Base-by-base conservation (phyloP, 2,797 vertebrate genomes). In the Octomys mimax region DNA sequence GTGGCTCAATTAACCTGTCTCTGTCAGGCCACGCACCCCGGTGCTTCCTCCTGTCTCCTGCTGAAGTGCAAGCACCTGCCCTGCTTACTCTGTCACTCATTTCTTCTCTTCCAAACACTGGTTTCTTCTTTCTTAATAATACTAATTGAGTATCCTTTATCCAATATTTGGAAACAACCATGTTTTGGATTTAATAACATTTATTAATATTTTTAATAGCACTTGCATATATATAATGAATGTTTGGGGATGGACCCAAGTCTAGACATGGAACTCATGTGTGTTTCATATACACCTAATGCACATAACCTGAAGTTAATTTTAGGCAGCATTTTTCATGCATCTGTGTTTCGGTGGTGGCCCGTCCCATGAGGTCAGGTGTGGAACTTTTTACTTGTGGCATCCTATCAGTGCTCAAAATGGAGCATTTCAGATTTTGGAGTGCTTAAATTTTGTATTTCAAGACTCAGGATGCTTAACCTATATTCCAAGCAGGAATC, bases 1-100 rank as follows among this genome's bases (percentile, higher is more conserved):
- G 6, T 3, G 1, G 0, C 36, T 46, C 62, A 4, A 18, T 0
- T 12, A 21, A 31, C 33, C 22, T 2, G 0, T 26, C 49, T 52
- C 28, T 79, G 2, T 26, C 9, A 12, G 3, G 59, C 31, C 3
- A 8, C 0, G 2, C 9, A 2, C 39, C 36, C 33, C 6, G 24
- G 1, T 1, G 0, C 24, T 16, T 46, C 12, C 1, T 89, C 54
- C n/a, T 0, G 1, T 11, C 62, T 68, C 66, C 21, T 13, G n/a
- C 59, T 52, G 18, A 19, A 39, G 33, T 21, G 2, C 7, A n/a
- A 1, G 84, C 39, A 19, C 21, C 14, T 1, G 0, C 13, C 52
- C 39, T 9, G 13, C 26, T 3, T 19, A 31, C 49, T 52, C 46
- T 64, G 0, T 22, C 52, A 1, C 1, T 68, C 75, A n/a, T 66